Percentiles rank a stretch among this genome's conserved stretches.
Conservation (phyloP, 2,113 vertebrate species). For the Poeciliopsis prolifica region DNA sequence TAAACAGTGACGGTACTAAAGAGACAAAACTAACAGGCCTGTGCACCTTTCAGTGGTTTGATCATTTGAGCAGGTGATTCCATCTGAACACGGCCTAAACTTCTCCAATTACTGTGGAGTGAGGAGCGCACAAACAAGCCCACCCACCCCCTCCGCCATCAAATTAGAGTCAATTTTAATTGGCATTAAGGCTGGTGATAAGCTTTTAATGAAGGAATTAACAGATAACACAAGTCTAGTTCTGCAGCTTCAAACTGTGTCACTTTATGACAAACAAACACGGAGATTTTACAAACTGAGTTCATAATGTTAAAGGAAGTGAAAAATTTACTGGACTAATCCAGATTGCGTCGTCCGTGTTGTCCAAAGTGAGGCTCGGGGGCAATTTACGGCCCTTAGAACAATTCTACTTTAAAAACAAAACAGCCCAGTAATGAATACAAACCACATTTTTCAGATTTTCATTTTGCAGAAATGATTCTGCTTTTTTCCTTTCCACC, state of each 20-base stretch:
- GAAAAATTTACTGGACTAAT: no score
- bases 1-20: constrained; percentile 43
- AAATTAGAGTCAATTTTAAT: constrained; percentile 80
- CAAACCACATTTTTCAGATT: no score
- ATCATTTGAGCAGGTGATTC: constrained; percentile 66
- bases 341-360: no score
- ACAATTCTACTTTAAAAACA: no score
- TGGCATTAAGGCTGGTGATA: constrained; percentile 82
- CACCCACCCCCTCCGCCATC: constrained; percentile 62
- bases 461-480: no score
- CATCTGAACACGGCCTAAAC: constrained; percentile 44
- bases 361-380: no score
- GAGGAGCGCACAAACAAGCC: constrained; percentile 60
- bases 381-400: no score
- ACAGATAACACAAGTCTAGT: constrained; percentile 73
- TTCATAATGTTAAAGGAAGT: neutral
- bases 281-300: constrained; percentile 48
- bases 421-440: no score
- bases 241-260: constrained; percentile 65
- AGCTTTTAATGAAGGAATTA: constrained; percentile 81
- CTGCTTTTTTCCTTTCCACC: no score
- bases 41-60: constrained; percentile 47
- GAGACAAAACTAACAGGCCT: constrained; percentile 58
- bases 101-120: constrained; percentile 58
- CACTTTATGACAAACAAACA: constrained; percentile 64